Base-by-base conservation (phyloP, 2,113 vertebrate genomes). In the Heloderma charlesbogerti region DNA sequence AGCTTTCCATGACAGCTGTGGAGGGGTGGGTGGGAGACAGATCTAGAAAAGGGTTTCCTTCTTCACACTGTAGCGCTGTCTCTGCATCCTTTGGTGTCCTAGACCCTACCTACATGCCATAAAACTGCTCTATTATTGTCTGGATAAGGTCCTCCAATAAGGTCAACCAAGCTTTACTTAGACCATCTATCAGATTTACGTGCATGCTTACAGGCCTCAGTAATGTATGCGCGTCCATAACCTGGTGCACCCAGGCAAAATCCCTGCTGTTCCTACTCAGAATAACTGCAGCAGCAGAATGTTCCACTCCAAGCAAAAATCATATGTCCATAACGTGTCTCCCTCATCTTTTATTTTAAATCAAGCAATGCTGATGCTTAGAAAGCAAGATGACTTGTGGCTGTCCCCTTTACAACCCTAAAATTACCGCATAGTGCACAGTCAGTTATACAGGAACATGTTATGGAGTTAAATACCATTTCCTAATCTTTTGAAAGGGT, bases 381-480 rank as follows among this genome's bases (percentile, higher is more conserved):
- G 89, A 75, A 51, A 51, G 48, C 48, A 51, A 51, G 48, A 8
- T 51, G n/a, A n/a, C n/a, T n/a, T n/a, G n/a, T n/a, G n/a, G n/a
- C 48, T 79, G 86, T 3, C 37, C 12, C 72, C 92, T 6, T 88
- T 90, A 45, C 40, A 71, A n/a, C 37, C 5, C n/a, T 48, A 57
- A 1, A 3, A 20, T 90, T 29, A 7, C 18, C 74, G 91, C 13
- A 88, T 29, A 34, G 54, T 87, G 85, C 43, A 71, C 12, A 8
- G 34, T 72, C 80, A 66, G 74, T 92, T 88, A 80, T 16, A 83
- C 0, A 1, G 82, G 29, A 94, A 91, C 67, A 81, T 86, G 84
- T 27, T 63, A 25, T 27, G 87, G 84, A 93, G 88, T 16, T 2
- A 88, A 88, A 54, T 66, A 66, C 20, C 66, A 75, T 90, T 37